Base-by-base conservation (phyloP, 1,140 invertebrate genomes). In the Bombus waltoni region DNA sequence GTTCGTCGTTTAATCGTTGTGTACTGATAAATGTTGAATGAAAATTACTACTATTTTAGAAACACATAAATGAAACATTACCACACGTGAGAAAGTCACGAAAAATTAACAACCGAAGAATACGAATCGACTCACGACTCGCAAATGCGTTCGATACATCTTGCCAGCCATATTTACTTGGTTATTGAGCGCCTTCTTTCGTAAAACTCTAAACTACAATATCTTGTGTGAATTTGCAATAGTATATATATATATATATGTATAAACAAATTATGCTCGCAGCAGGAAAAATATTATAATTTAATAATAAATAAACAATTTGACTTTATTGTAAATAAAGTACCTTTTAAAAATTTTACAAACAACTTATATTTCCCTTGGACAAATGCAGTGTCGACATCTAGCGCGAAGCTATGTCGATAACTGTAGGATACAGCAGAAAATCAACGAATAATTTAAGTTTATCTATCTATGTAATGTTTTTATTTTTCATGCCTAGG, bases 101-200 rank as follows among this genome's bases (percentile, higher is more conserved):
- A 40, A 62, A 42, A 68, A 75, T 44, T 71, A 59, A 70, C n/a
- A 32, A 28, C 22, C 44, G 38, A 83, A 62, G 66, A 72, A 8
- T 57, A 81, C 28, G 57, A 79, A 86, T 59, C 70, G 76, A 25
- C 35, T 38, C 11, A 22, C 70, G 59, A 83, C 70, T 89, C 62
- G 81, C 79, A 88, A 85, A 83, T 77, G 68, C 75, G 40, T 47
- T 74, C 65, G 53, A 57, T 70, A 66, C 68, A 47, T 72, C 75
- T 77, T 32, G 18, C 18, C 73, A 35, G 47, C 65, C 70, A 89
- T 85, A 72, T 68, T 75, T 68, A 44, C 18, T 25, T 59, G 40
- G 25, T n/a, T 28, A 15, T 40, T 5, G 1, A 42, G 65, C 74
- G 78, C 57, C 82, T 47, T 71, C 81, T 72, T 38, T 38, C 28